Evolutionary conservation across 1,140 invertebrate species (phyloP), one percentile per base, ranked within the genome.

Genomic region (Ceratina calcarata): DNA sequence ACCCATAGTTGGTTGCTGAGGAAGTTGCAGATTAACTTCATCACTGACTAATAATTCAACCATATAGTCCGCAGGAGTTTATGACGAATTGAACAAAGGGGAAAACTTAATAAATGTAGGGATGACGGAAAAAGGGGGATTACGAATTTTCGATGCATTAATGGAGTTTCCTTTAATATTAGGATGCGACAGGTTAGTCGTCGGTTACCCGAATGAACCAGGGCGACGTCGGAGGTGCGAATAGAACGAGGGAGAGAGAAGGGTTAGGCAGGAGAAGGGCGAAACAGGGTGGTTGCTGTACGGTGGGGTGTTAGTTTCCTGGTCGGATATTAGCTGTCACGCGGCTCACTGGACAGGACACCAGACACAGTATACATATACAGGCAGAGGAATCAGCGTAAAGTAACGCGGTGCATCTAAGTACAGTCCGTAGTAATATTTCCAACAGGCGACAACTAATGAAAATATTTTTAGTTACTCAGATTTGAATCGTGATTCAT

Each of bases 251-350:
- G 27, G 62, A 10, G 37, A 24, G 37, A 67, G 20, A 24, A 67
- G 78, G 57, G 51, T 60, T 64, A 78, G 51, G 64, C 2, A 58
- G 66, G 53, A 67, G 58, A 74, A 69, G 55, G 49, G 64, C 16
- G 76, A 57, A 16, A 53, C 58, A 66, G 71, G 68, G 78, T 62
- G 67, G 76, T 57, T 57, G 55, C 55, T 16, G 73, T 62, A n/a
- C 32, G 62, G 24, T 80, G 87, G 89, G 88, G 89, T 89, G 90
- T 91, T 92, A 91, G 91, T 93, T 93, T 93, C 91, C 92, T 89
- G 90, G 87, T 86, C 90, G 92, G 92, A 93, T 93, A 93, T 93
- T 93, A 93, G 91, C 92, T 93, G 92, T 93, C 92, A 91, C 86
- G 89, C 89, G 90, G 88, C 91, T 93, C 91, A 91, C 87, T 93